Evolutionary conservation across 2,113 vertebrate species (phyloP), one percentile per base, ranked within the genome.

Genomic region (Oryzias curvinotus): DNA sequence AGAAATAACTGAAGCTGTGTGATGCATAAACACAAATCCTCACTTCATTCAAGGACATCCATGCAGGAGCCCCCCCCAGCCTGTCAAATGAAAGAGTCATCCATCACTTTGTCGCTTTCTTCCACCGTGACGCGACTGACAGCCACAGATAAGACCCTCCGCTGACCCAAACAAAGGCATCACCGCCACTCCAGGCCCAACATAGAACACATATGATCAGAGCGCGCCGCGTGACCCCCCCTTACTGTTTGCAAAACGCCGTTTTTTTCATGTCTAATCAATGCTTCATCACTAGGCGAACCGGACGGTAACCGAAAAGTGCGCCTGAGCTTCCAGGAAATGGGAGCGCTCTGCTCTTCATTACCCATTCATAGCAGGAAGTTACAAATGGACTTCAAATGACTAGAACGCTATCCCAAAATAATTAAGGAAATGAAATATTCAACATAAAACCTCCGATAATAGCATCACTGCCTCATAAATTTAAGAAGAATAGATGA

Each of bases 51-150:
- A 64, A 28, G 53, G 8, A 14, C 56, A 70, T 69, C 72, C 14
- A 66, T 59, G 54, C 4, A 23, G 47, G 50, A 45, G 14, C 71
- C 68, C 52, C 62, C 62, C 48, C 60, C 68, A 84, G 64, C 76
- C 77, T 72, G 76, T 78, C 83, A 88, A 91, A 88, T 91, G 78
- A 92, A 89, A 81, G 84, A 88, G 83, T 88, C 88, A 92, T 92
- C 90, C 86, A 92, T 91, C 90, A 92, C 82, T 79, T 23, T 85
- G 88, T 84, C 78, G 51, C 65, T 76, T 76, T 88, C 84, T 75
- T 84, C 54, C 89, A 89, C 88, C 85, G 87, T 82, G 73, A 56
- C 57, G 75, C 88, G 87, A 91, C 70, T 88, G 85, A 90, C 87
- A 76, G 71, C 65, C 52, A 75, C 75, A 85, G 85, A 91, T 88